Percentiles rank a stretch among this genome's conserved stretches.
Evolutionary conservation across 2,113 vertebrate genomes (phyloP).

Genomic region (Meleagris gallopavo): DNA sequence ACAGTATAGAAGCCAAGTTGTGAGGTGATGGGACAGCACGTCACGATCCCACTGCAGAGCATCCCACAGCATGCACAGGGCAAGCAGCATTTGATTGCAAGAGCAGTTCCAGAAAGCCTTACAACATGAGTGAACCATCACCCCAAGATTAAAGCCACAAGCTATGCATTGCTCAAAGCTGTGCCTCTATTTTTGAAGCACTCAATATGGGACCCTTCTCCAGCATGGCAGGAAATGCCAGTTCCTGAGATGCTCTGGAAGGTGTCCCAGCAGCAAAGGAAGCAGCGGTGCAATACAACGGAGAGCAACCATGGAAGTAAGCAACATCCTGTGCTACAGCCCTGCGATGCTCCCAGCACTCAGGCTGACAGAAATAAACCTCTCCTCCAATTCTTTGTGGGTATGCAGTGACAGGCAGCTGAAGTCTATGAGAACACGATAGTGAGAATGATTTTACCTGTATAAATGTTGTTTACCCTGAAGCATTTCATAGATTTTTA

Average conservation of each 20-base stretch:
- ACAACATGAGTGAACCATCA: not conserved
- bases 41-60: not conserved
- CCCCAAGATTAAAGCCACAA: not conserved
- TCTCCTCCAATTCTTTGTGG: not conserved
- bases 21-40: fast-evolving
- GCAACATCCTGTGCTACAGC: not conserved
- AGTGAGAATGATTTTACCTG: not conserved
- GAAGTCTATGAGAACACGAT: fast-evolving
- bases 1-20: not conserved
- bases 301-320: not conserved
- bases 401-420: not conserved
- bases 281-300: not conserved
- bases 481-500: not conserved
- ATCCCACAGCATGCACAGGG: not conserved
- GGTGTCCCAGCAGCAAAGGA: not conserved
- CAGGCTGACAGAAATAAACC: not conserved
- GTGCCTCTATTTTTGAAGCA: no score
- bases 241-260: not conserved
- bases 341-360: not conserved
- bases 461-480: not conserved
- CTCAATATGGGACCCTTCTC: not conserved
- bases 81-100: not conserved
- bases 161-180: not conserved
- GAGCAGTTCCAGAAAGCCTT: not conserved
- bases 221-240: not conserved